Conservation (phyloP, 2,888 invertebrate genomes). For the Papilio demoleus region DNA sequence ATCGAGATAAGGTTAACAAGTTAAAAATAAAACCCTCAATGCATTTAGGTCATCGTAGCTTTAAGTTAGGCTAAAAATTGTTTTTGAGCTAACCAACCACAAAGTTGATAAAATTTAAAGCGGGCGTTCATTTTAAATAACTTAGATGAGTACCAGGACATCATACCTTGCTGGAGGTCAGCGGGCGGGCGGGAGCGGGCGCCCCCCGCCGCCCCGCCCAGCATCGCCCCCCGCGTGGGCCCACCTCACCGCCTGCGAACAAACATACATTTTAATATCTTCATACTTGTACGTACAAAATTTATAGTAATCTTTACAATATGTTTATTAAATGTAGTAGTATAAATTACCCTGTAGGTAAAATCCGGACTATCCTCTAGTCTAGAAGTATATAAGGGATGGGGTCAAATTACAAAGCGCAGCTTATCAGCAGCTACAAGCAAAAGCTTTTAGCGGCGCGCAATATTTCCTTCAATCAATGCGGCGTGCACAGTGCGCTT, state of each 20-base stretch:
- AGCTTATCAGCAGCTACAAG: conserved; percentile 42
- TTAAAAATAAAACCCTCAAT: conserved; percentile 12
- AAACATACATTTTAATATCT: conserved; percentile 48
- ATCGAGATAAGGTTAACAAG: background rate
- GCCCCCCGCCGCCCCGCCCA: conserved; percentile 83
- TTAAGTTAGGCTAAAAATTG: conserved; percentile 22
- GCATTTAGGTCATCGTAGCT: conserved; percentile 25
- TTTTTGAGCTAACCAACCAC: background rate
- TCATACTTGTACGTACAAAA: conserved; percentile 3
- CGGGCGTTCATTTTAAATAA: conserved; percentile 26
- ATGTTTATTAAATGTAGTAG: background rate
- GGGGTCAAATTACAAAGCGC: conserved; percentile 22
- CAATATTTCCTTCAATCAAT: conserved; percentile 38
- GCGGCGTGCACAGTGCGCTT: background rate
- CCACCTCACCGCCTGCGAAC: conserved; percentile 76
- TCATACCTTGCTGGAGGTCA: conserved; percentile 79
- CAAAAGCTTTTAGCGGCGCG: conserved; percentile 44
- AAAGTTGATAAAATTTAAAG: conserved; percentile 22
- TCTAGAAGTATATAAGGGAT: background rate
- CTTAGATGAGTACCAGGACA: conserved; percentile 57
- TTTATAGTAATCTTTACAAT: background rate
- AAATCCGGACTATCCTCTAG: background rate
- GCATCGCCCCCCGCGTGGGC: conserved; percentile 74
- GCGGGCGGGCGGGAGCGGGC: conserved; percentile 83
- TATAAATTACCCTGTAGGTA: background rate